A percentile compares a stretch with the other conserved stretches of the same genome.
Conservation (phyloP, 2,113 vertebrate species). For the Seriola aureovittata region DNA sequence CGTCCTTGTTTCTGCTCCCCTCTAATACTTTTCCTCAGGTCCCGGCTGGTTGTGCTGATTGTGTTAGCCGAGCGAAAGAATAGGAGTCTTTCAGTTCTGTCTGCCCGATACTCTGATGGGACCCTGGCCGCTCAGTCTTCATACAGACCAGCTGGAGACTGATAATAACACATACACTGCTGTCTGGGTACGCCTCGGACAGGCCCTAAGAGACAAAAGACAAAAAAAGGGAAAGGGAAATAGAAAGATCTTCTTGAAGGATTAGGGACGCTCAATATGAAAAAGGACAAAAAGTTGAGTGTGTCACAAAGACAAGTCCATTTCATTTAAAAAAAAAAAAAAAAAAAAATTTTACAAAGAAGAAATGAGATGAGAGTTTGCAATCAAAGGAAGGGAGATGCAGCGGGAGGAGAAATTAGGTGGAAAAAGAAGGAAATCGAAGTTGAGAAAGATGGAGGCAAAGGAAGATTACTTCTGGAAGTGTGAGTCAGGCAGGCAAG, state of each 20-base stretch:
- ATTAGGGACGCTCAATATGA: constrained; percentile 64
- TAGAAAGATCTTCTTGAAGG: constrained; percentile 60
- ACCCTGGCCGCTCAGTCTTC: constrained; percentile 47
- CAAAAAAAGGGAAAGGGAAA: constrained; percentile 33
- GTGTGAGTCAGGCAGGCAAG: constrained; percentile 13
- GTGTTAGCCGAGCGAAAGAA: constrained; percentile 63
- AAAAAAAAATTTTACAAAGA: neutral
- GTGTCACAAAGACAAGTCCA: constrained; percentile 27
- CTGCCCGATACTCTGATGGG: constrained; percentile 64
- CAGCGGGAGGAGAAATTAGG: constrained; percentile 26
- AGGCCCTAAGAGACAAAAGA: constrained; percentile 41
- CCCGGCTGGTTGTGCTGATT: constrained; percentile 66
- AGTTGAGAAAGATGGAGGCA: neutral
- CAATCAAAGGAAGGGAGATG: constrained; percentile 5
- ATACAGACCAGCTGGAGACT: constrained; percentile 58
- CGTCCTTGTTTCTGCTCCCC: constrained; percentile 55
- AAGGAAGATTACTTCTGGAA: constrained; percentile 30
- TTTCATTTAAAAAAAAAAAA: neutral
- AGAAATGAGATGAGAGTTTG: constrained; percentile 5
- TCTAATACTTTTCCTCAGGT: constrained; percentile 68
- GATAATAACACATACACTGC: constrained; percentile 65
- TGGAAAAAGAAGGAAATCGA: constrained; percentile 21
- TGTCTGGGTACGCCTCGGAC: constrained; percentile 51
- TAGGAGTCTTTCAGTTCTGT: constrained; percentile 56
- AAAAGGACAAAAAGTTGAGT: constrained; percentile 53